These are phyloP conservation scores for Cepaea hortensis DNA, from an alignment of 2,888 invertebrate species.

Conservation along the genomic window DNA sequence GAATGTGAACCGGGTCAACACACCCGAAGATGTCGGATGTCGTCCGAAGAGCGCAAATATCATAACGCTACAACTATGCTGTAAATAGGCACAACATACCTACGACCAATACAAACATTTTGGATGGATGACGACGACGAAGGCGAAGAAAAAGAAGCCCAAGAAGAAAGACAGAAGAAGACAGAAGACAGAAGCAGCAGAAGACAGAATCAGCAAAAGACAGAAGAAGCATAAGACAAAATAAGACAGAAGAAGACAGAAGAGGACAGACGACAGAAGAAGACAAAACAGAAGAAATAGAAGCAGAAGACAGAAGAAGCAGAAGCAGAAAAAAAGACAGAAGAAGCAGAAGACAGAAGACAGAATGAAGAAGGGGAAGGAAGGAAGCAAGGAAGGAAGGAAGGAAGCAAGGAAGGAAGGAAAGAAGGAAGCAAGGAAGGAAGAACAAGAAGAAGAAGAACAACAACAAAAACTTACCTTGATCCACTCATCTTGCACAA, in stretches of 20 bases:
- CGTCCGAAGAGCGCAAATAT: too few relatives aligned
- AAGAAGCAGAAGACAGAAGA: neutral
- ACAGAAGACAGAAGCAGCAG: too few relatives aligned
- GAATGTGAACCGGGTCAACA: too few relatives aligned
- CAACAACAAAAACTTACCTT: slow-evolving; percentile 3
- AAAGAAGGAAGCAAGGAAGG: neutral
- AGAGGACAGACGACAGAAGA: slow-evolving; percentile 1
- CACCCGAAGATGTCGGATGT: too few relatives aligned
- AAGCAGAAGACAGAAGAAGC: neutral
- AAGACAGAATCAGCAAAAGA: too few relatives aligned
- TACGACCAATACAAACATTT: too few relatives aligned
- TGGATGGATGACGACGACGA: too few relatives aligned
- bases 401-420: slow-evolving; percentile 5
- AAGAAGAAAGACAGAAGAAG: too few relatives aligned
- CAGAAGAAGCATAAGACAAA: too few relatives aligned
- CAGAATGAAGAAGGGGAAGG: neutral
- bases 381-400: slow-evolving; percentile 3
- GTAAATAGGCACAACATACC: too few relatives aligned
- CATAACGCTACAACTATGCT: too few relatives aligned
- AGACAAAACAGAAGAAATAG: neutral
- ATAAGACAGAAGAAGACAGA: neutral
- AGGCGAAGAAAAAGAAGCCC: too few relatives aligned
- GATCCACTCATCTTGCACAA: slow-evolving; percentile 45
- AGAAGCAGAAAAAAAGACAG: neutral
- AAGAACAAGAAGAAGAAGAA: neutral